Evolutionary conservation across 2,797 vertebrate species (phyloP).

Genomic region (Muscicapa comitata): DNA sequence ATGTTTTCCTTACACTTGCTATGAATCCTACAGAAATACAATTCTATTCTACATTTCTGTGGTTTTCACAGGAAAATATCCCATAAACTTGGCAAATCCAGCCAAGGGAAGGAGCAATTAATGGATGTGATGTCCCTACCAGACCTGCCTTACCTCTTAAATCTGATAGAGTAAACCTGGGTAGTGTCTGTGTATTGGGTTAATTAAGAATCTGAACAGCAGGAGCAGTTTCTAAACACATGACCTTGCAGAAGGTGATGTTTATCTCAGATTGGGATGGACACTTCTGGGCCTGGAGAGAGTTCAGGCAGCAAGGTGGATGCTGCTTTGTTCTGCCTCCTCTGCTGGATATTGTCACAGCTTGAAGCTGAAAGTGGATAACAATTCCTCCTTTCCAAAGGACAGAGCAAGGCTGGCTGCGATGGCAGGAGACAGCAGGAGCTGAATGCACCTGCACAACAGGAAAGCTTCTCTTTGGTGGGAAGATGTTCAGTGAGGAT

Average conservation of each 20-base stretch:
- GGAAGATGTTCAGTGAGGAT: neutral
- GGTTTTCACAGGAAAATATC: neutral
- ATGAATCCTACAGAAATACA: neutral
- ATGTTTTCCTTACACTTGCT: neutral
- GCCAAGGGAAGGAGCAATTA: neutral
- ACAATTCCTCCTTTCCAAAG: neutral
- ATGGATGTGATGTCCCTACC: fast-evolving
- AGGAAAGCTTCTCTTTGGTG: neutral
- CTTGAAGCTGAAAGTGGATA: neutral
- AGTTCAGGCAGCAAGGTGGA: neutral
- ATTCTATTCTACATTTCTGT: neutral
- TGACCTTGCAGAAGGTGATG: neutral
- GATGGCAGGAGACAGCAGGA: neutral
- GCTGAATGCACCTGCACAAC: neutral
- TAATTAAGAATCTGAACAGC: neutral
- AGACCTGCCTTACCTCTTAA: neutral
- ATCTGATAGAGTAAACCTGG: neutral
- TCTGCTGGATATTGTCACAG: neutral
- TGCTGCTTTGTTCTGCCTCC: neutral
- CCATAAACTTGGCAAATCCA: neutral
- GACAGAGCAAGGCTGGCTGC: neutral
- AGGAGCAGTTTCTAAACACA: neutral
- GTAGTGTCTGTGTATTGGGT: neutral
- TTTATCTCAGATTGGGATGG: neutral
- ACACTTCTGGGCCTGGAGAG: neutral